A percentile compares a stretch with the other conserved stretches of the same genome.
Evolutionary conservation across 53 echinoderm and acorn worm genomes (phyloP).

Genomic region (Mesocentrotus franciscanus): DNA sequence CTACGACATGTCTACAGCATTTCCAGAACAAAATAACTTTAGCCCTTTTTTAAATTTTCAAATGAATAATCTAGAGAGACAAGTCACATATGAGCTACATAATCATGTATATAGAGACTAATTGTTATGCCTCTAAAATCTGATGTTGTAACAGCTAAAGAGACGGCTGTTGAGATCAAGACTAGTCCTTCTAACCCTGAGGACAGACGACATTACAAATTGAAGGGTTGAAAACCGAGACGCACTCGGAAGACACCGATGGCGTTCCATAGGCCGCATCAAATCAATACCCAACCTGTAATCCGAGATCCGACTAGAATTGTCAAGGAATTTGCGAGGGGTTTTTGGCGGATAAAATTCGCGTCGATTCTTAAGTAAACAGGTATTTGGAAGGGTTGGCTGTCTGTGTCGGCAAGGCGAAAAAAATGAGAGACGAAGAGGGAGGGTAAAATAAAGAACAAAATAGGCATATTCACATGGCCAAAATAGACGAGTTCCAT

Average conservation of each 20-base stretch:
- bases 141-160: too few species aligned
- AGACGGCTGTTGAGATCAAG: neutral
- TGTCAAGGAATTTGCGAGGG: conserved; percentile 45
- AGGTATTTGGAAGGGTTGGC: conserved; percentile 45
- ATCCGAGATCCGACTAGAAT: conserved; percentile 10
- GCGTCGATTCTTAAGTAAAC: conserved; percentile 31
- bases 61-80: too few species aligned
- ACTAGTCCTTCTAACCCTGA: neutral
- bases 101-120: too few species aligned
- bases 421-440: neutral
- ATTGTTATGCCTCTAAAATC: too few species aligned
- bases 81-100: too few species aligned
- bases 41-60: too few species aligned
- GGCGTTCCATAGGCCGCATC: conserved; percentile 30
- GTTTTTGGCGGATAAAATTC: conserved; percentile 44
- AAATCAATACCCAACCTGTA: conserved; percentile 26
- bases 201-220: conserved; percentile 36
- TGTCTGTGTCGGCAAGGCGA: conserved; percentile 33
- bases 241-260: conserved; percentile 13
- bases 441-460: neutral
- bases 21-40: too few species aligned
- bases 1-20: too few species aligned
- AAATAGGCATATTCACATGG: neutral
- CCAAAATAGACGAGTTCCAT: neutral
- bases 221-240: conserved; percentile 35